A percentile compares a stretch with the other conserved stretches of the same genome.
These are phyloP conservation scores for Pelodiscus sinensis DNA, from an alignment of 2,113 vertebrate genomes.

Conservation along the genomic window DNA sequence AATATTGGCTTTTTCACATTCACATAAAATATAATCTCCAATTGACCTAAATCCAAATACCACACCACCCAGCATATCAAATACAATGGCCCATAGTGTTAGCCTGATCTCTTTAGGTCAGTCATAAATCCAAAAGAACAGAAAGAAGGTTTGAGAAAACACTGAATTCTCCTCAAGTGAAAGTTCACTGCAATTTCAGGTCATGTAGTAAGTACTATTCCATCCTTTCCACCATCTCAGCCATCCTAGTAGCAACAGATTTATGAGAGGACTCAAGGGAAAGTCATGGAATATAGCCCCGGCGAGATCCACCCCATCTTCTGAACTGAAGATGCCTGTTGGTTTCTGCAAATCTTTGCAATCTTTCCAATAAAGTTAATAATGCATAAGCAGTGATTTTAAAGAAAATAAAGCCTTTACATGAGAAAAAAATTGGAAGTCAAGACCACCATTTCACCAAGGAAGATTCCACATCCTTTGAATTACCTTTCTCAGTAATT, in stretches of 20 bases:
- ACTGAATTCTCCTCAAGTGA: not conserved
- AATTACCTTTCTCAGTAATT: not conserved
- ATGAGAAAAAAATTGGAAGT: not conserved
- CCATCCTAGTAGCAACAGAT: not conserved
- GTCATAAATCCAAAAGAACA: not conserved
- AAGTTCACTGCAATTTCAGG: not conserved
- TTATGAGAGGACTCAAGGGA: not conserved
- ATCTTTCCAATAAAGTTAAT: not conserved
- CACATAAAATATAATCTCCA: not conserved
- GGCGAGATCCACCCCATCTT: not conserved
- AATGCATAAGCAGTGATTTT: not conserved
- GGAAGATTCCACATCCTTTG: not conserved
- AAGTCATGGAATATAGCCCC: not conserved
- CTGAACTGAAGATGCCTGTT: slow-evolving; percentile 1
- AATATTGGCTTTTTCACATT: not conserved
- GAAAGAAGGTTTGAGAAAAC: not conserved
- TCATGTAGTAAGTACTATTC: slow-evolving; percentile 7
- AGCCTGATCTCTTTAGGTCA: slow-evolving; percentile 11
- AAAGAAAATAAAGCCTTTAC: not conserved
- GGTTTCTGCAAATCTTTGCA: slow-evolving; percentile 1
- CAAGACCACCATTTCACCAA: not conserved
- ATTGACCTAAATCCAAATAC: not conserved
- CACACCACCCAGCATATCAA: not conserved
- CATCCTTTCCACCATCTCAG: not conserved
- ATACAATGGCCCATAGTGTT: not conserved